These are phyloP conservation scores for Calycopis cecrops DNA, from an alignment of 1,140 invertebrate species.

Conservation along the genomic window DNA sequence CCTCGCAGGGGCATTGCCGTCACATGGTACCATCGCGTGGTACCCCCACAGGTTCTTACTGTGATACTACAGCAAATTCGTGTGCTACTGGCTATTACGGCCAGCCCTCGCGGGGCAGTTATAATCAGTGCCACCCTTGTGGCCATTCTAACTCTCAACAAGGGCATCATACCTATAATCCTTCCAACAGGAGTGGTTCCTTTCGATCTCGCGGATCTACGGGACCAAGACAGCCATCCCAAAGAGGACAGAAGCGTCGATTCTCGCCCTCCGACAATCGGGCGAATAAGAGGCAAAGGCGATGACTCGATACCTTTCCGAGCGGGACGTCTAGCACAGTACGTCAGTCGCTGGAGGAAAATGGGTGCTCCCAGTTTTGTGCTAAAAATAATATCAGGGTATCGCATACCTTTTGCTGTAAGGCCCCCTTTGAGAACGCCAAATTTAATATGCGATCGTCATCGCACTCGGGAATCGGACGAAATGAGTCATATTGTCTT, in stretches of 20 bases:
- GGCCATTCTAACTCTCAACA: background rate
- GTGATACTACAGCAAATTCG: background rate
- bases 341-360: conserved; percentile 13
- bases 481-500: conserved; percentile 20
- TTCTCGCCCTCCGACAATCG: background rate
- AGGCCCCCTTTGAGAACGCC: conserved; percentile 13
- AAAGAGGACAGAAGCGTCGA: background rate
- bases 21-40: conserved; percentile 15
- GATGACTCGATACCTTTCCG: conserved; percentile 24
- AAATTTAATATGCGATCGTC: conserved; percentile 6
- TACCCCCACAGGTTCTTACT: conserved; percentile 1
- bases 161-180: background rate
- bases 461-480: conserved; percentile 8
- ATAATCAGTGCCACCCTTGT: background rate
- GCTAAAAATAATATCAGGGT: conserved; percentile 30
- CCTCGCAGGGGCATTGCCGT: conserved; percentile 18
- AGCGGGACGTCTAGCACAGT: conserved; percentile 22
- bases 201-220: background rate
- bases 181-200: conserved; percentile 3
- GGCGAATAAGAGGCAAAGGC: conserved; percentile 4
- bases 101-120: conserved; percentile 19
- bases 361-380: conserved; percentile 26
- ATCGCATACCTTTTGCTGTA: conserved; percentile 28
- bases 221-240: background rate
- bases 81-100: background rate